phyloP scores from a whole-genome alignment of 2,888 invertebrate genomes.

The Andrena praecox region DNA sequence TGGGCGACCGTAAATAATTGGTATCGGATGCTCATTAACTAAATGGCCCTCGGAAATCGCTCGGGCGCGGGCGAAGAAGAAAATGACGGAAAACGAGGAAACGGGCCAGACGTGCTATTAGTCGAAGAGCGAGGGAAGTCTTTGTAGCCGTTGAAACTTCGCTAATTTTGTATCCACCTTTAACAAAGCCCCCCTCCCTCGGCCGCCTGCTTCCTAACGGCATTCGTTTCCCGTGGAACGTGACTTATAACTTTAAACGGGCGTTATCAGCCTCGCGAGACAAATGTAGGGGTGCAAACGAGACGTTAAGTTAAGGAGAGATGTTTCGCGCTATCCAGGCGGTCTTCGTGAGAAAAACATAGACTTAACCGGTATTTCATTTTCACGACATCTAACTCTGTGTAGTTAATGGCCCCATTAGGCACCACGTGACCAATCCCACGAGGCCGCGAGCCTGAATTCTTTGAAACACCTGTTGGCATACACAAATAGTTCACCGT shows the following conservation, averaged over 20 bases:
- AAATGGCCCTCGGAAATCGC: constrained; percentile 50
- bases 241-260: constrained; percentile 52
- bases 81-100: constrained; percentile 26
- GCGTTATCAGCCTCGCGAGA: constrained; percentile 13
- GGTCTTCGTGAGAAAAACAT: background rate
- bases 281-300: background rate
- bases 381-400: no score
- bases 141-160: constrained; percentile 38
- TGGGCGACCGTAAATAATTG: constrained; percentile 77
- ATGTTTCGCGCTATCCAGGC: background rate
- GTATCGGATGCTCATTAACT: constrained; percentile 77
- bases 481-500: background rate
- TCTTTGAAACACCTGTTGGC: background rate
- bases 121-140: constrained; percentile 24
- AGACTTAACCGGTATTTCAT: background rate
- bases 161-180: constrained; percentile 38
- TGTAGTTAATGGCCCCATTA: background rate
- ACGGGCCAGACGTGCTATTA: constrained; percentile 45
- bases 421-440: background rate
- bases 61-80: constrained; percentile 9
- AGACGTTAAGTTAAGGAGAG: background rate
- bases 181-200: constrained; percentile 12
- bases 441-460: no score
- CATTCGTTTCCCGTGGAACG: constrained; percentile 33
- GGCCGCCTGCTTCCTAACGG: constrained; percentile 1